Evolutionary conservation across 2,888 invertebrate species (phyloP), one percentile per base, ranked within the genome.

Genomic region (Phengaris alcon): DNA sequence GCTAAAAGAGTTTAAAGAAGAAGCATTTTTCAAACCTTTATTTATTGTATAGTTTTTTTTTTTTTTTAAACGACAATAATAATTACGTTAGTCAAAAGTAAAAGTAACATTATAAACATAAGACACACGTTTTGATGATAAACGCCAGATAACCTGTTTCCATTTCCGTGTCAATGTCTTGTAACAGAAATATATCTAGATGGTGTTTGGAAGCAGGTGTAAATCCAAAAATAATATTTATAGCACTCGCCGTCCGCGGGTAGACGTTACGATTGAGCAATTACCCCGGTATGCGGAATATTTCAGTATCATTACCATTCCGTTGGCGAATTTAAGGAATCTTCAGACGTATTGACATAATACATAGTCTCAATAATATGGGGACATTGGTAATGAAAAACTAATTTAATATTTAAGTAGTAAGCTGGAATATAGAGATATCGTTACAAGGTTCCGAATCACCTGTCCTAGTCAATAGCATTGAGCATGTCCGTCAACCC

Each of bases 161-260:
- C 10, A 52, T 46, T 68, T 54, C 54, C 81, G 83, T 88, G 88
- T 88, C 88, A 88, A 86, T 88, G 88, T 88, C 87, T 86, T 79
- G 76, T 78, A 84, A 81, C 86, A 87, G 87, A 88, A 87, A 88
- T 87, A 86, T 87, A 86, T 83, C 83, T 82, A 80, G 81, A 82
- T 81, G 77, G 84, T 83, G 79, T 78, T 52, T 44, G 10, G 54
- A 64, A 74, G 72, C 74, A 74, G 74, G 74, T 74, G 74, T 54
- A 68, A 74, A 68, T 74, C 74, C 68, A 68, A 68, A 74, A 68
- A 74, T 74, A 74, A 46, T 68, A 52, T 68, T 74, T 75, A 75
- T n/a, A 69, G 70, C 70, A 57, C 57, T 35, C 70, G 70, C 35
- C 68, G 35, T 51, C 57, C 75, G 35, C 70, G 57, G 57, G 13